These are phyloP conservation scores for Calcarius lapponicus DNA, from an alignment of 2,797 vertebrate species.

Conservation along the genomic window DNA sequence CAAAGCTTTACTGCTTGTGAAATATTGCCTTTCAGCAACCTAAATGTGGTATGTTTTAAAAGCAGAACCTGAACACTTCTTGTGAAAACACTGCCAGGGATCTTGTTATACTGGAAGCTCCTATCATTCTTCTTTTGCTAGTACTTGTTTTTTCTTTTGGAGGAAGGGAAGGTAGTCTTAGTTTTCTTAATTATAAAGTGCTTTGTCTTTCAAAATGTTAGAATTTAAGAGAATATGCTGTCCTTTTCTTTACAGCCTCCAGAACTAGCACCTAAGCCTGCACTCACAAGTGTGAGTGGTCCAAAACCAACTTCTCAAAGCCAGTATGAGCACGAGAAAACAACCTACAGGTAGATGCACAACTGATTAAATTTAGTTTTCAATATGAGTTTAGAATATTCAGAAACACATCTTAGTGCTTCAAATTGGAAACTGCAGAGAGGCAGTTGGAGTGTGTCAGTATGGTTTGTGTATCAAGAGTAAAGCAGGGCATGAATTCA, in stretches of 20 bases:
- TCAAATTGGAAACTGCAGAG: neutral
- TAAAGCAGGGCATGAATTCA: neutral
- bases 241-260: constrained; percentile 80
- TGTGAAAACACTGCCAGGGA: neutral
- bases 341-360: constrained; percentile 86
- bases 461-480: neutral
- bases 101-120: neutral
- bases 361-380: neutral
- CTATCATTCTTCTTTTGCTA: neutral
- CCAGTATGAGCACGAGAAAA: constrained; percentile 93
- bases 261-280: constrained; percentile 88
- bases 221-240: neutral
- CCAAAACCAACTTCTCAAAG: constrained; percentile 89
- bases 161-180: neutral
- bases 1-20: neutral
- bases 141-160: neutral
- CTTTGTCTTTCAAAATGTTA: neutral
- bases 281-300: constrained; percentile 78
- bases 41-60: neutral
- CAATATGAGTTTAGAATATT: neutral
- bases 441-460: neutral
- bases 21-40: neutral
- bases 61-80: neutral
- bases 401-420: neutral
- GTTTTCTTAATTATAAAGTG: neutral